A percentile compares a stretch with the other conserved stretches of the same genome.
These are phyloP conservation scores for Cynopterus brachyotis DNA, from an alignment of 2,113 vertebrate genomes.

Conservation along the genomic window DNA sequence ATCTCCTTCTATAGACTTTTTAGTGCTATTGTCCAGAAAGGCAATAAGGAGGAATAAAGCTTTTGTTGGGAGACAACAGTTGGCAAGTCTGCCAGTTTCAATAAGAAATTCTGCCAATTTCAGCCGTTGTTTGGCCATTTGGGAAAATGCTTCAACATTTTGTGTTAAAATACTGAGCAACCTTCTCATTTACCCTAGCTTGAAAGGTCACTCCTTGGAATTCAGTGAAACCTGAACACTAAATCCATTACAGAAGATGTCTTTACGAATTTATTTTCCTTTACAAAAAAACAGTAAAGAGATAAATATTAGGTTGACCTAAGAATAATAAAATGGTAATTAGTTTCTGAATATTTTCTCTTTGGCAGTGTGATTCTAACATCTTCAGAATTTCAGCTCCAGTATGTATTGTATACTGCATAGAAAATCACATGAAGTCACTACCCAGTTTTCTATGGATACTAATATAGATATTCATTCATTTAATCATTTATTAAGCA, in stretches of 20 bases:
- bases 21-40: constrained; percentile 14
- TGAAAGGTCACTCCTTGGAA: constrained; percentile 26
- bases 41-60: neutral
- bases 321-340: neutral
- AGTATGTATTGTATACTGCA: neutral
- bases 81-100: constrained; percentile 54
- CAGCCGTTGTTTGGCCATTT: neutral
- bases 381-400: neutral
- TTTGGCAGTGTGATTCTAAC: neutral
- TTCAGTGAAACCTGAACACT: constrained; percentile 48
- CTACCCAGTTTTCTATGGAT: neutral
- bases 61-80: neutral
- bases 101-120: constrained; percentile 34
- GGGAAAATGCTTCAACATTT: constrained; percentile 53
- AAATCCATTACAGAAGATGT: neutral
- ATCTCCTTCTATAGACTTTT: neutral
- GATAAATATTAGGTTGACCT: neutral
- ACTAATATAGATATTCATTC: neutral
- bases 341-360: constrained; percentile 25
- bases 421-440: neutral
- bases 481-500: neutral
- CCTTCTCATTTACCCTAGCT: constrained; percentile 25
- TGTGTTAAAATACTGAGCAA: constrained; percentile 43
- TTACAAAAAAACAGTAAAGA: neutral
- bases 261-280: neutral